Evolutionary conservation across 2,888 invertebrate species (phyloP).

Genomic region (Tuta absoluta): DNA sequence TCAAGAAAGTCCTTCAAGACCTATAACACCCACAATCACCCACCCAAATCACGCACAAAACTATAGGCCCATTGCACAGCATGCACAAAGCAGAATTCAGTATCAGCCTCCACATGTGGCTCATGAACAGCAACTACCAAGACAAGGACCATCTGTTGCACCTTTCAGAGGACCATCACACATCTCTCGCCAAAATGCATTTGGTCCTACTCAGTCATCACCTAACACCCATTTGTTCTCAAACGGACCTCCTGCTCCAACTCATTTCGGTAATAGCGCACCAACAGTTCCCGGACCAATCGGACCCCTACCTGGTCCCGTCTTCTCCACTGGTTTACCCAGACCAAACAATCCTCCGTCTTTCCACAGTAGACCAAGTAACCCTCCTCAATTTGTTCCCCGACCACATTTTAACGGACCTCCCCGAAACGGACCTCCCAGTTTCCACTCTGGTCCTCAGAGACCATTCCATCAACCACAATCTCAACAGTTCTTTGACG

Average conservation of each 20-base stretch:
- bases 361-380: conserved; percentile 61
- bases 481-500: conserved; percentile 70
- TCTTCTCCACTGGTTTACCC: conserved; percentile 61
- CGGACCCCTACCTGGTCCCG: conserved; percentile 40
- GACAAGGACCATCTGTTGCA: conserved; percentile 65
- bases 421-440: conserved; percentile 49
- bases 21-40: conserved; percentile 51
- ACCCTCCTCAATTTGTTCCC: conserved; percentile 54
- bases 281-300: conserved; percentile 63
- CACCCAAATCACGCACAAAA: conserved; percentile 52
- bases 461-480: conserved; percentile 76
- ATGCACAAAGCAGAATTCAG: conserved; percentile 73
- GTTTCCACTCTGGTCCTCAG: conserved; percentile 78
- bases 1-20: conserved; percentile 32
- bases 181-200: conserved; percentile 57
- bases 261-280: conserved; percentile 53
- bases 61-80: conserved; percentile 58
- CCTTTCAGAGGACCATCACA: conserved; percentile 66
- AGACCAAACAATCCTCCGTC: conserved; percentile 58
- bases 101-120: conserved; percentile 69
- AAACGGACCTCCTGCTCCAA: conserved; percentile 57
- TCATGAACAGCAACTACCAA: conserved; percentile 71
- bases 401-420: conserved; percentile 70
- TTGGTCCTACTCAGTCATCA: conserved; percentile 59
- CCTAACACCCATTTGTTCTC: conserved; percentile 56